phyloP scores from a whole-genome alignment of 2,113 vertebrate species.

The Pterophyllum scalare region DNA sequence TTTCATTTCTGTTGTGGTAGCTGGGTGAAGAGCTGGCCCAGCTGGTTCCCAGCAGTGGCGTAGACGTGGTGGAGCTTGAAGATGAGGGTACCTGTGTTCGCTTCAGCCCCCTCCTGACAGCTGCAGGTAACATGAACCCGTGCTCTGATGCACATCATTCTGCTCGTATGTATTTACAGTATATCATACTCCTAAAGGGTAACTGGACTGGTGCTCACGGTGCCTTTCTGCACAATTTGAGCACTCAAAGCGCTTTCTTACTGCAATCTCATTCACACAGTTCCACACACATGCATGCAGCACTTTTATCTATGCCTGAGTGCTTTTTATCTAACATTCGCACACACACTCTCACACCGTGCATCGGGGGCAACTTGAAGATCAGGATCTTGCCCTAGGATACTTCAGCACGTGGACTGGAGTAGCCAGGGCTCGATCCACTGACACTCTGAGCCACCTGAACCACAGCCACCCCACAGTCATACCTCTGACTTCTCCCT shows the following conservation, averaged over 20 bases:
- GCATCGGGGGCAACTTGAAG: no score
- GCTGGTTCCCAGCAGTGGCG: constrained; percentile 86
- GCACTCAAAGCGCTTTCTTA: no score
- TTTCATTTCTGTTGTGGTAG: constrained; percentile 68
- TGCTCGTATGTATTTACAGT: neutral
- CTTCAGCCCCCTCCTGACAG: constrained; percentile 92
- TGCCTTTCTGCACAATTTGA: no score
- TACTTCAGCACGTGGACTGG: no score
- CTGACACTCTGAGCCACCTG: neutral
- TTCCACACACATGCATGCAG: neutral
- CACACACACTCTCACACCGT: no score
- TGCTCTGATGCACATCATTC: neutral
- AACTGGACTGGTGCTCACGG: no score
- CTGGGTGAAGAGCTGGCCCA: constrained; percentile 88
- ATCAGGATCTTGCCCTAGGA: no score
- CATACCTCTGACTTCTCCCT: neutral
- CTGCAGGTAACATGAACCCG: constrained; percentile 84
- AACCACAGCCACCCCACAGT: neutral
- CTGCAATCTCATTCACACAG: neutral
- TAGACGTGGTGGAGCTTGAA: constrained; percentile 92
- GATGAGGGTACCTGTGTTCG: constrained; percentile 90
- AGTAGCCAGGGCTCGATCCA: neutral
- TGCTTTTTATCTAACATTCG: neutral
- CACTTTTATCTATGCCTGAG: neutral
- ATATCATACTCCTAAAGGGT: neutral